phyloP scores from a whole-genome alignment of 2,797 vertebrate genomes.

The Bradypus variegatus region DNA sequence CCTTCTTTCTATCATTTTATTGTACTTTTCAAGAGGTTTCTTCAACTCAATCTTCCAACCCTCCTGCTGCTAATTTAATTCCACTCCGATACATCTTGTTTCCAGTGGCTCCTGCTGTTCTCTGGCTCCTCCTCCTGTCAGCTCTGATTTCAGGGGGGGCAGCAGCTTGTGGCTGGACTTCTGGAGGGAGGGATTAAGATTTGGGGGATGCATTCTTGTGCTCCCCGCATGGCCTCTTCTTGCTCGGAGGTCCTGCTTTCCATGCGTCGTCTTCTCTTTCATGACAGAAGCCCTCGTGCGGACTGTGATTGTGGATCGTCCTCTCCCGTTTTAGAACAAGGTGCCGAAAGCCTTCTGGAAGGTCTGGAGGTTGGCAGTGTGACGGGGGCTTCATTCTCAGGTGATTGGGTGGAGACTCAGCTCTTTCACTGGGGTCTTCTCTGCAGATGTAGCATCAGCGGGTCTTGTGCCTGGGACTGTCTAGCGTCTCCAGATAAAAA shows the following conservation, averaged over 20 bases:
- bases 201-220: background rate
- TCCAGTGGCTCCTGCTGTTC: background rate
- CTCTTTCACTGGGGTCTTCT: no score
- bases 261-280: background rate
- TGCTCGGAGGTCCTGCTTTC: background rate
- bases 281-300: no score
- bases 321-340: background rate
- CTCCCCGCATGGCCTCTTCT: background rate
- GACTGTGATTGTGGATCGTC: rapidly evolving
- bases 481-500: no score
- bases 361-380: background rate
- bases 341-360: background rate
- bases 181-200: background rate
- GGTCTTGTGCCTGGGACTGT: no score
- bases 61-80: background rate
- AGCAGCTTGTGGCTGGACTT: background rate
- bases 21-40: background rate
- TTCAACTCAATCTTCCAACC: background rate
- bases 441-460: no score
- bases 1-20: no score
- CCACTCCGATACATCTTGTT: rapidly evolving
- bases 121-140: rapidly evolving
- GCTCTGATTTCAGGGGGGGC: background rate
- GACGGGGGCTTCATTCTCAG: no score
- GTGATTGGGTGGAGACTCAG: no score